Evolutionary conservation across 2,113 vertebrate genomes (phyloP).

Genomic region (Antechinus flavipes): DNA sequence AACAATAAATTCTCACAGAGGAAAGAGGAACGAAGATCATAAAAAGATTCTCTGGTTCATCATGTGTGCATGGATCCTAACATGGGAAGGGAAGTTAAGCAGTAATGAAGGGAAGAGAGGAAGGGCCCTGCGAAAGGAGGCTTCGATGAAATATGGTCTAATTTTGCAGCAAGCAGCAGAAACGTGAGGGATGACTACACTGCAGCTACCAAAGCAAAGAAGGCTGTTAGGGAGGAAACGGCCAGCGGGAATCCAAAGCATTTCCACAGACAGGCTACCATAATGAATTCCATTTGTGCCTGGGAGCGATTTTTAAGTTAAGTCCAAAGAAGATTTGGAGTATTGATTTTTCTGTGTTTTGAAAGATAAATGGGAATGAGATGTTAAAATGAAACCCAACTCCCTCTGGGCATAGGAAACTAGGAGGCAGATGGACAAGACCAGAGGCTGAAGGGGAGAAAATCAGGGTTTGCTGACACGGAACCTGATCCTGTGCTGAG

Average conservation of each 20-base stretch:
- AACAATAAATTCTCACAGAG: not conserved
- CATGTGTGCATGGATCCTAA: not conserved
- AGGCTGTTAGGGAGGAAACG: slow-evolving; percentile 58
- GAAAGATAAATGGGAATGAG: slow-evolving; percentile 74
- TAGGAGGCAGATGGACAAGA: not conserved
- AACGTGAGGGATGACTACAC: slow-evolving; percentile 60
- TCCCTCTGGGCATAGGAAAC: not conserved
- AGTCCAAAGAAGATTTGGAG: slow-evolving; percentile 70
- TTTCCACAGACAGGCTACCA: slow-evolving; percentile 62
- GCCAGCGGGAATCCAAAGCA: slow-evolving; percentile 52
- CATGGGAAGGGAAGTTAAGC: not conserved
- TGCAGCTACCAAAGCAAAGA: slow-evolving; percentile 20
- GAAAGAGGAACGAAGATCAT: not conserved
- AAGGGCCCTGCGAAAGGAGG: slow-evolving; percentile 29
- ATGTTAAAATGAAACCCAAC: slow-evolving; percentile 72
- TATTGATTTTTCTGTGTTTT: slow-evolving; percentile 71
- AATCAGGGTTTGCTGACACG: not conserved
- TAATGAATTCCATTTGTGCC: slow-evolving; percentile 75
- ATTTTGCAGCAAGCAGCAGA: slow-evolving; percentile 60
- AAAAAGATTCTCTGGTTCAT: not conserved
- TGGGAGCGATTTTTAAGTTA: slow-evolving; percentile 76
- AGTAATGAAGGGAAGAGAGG: not conserved
- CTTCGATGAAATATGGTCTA: slow-evolving; percentile 29
- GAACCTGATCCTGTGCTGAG: not conserved
- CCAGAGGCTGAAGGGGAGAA: not conserved